These are phyloP conservation scores for Macaria notata DNA, from an alignment of 2,888 invertebrate species.

Conservation along the genomic window DNA sequence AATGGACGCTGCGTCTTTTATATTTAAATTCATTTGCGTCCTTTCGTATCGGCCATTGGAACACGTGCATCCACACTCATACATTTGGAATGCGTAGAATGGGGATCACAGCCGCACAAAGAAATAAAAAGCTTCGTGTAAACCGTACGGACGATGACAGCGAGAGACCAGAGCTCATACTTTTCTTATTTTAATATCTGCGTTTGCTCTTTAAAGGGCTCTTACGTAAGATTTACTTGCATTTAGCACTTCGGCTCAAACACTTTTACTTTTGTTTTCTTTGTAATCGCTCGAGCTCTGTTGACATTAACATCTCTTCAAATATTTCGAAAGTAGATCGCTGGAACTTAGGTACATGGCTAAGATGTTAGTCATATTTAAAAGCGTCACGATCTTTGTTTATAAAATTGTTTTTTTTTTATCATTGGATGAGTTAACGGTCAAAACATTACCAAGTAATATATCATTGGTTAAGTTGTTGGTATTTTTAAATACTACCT, in stretches of 20 bases:
- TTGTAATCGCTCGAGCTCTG: constrained; percentile 11
- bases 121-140: constrained; percentile 34
- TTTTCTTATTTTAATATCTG: constrained; percentile 29
- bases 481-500: constrained; percentile 30
- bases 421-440: constrained; percentile 27
- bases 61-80: constrained; percentile 62
- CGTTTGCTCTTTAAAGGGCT: constrained; percentile 23
- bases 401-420: constrained; percentile 14
- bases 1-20: constrained; percentile 25
- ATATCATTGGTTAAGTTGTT: constrained; percentile 26
- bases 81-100: constrained; percentile 61
- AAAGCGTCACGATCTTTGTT: constrained; percentile 21
- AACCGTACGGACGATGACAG: constrained; percentile 31
- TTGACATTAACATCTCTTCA: constrained; percentile 11
- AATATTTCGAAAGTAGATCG: constrained; percentile 17
- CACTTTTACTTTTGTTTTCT: constrained; percentile 13
- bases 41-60: constrained; percentile 35
- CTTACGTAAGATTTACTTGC: constrained; percentile 23
- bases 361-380: constrained; percentile 21
- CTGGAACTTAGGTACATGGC: constrained; percentile 6
- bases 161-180: constrained; percentile 25
- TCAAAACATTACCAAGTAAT: constrained; percentile 31
- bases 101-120: constrained; percentile 51
- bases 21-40: constrained; percentile 31
- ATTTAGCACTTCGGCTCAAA: constrained; percentile 17